phyloP scores from a whole-genome alignment of 92 coral and sea anemone species.

The Heliopora coerulea region DNA sequence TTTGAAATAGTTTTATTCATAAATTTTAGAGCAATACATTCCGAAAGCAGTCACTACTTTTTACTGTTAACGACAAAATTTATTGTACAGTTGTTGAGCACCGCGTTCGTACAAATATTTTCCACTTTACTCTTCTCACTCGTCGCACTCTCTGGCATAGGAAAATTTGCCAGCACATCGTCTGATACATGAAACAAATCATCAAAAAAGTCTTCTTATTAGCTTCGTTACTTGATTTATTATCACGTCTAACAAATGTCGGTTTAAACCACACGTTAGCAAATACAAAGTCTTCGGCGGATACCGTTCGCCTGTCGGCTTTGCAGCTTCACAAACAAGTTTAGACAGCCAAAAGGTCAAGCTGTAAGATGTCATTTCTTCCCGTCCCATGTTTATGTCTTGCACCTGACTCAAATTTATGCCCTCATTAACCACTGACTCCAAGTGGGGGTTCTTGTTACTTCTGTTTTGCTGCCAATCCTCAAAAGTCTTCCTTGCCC shows the following conservation, averaged over 20 bases:
- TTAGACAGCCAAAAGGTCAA: slow-evolving; percentile 51
- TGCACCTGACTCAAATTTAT: slow-evolving; percentile 31
- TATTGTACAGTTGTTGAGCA: no score
- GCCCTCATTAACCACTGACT: slow-evolving; percentile 30
- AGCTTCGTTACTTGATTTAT: slow-evolving; percentile 18
- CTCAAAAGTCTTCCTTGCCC: slow-evolving; percentile 54
- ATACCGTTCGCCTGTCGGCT: slow-evolving; percentile 58
- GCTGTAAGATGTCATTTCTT: slow-evolving; percentile 46
- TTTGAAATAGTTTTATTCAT: no score
- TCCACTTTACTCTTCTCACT: no score
- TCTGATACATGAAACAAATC: no score
- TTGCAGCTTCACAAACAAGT: slow-evolving; percentile 56
- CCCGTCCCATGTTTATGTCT: slow-evolving; percentile 22
- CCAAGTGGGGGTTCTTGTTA: slow-evolving; percentile 35
- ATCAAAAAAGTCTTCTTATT: no score
- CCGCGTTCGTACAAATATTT: no score
- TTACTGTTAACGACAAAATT: no score
- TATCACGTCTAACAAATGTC: neutral
- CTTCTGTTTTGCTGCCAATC: slow-evolving; percentile 50
- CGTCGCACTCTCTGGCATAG: no score
- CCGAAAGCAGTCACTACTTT: no score
- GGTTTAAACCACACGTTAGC: slow-evolving; percentile 47
- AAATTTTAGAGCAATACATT: no score
- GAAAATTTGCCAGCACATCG: no score
- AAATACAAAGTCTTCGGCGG: slow-evolving; percentile 54